Conservation (phyloP, 2,113 vertebrate genomes). For the Sminthopsis crassicaudata region DNA sequence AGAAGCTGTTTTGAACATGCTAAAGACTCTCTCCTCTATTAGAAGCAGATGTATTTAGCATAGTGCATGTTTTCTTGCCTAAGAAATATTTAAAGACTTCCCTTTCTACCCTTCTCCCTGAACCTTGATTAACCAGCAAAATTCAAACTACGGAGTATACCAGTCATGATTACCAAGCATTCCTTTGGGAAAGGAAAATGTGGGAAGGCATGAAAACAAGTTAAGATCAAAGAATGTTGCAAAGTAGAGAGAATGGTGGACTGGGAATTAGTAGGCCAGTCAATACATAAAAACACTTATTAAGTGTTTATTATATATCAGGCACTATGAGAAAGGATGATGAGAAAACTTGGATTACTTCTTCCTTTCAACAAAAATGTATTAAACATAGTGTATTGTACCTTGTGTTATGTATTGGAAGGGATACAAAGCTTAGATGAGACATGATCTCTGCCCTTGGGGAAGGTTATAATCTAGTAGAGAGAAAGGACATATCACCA, state of each 20-base stretch:
- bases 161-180: not conserved
- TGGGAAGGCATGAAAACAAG: not conserved
- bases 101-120: not conserved
- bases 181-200: conserved; percentile 20
- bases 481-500: not conserved
- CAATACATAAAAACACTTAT: not conserved
- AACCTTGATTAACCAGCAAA: not conserved
- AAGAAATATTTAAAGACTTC: conserved; percentile 34
- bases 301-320: not conserved
- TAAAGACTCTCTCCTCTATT: conserved; percentile 24
- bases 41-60: conserved; percentile 38
- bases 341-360: not conserved
- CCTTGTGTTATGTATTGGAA: not conserved
- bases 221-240: not conserved
- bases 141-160: not conserved
- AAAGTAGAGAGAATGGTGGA: not conserved
- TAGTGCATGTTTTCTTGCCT: conserved; percentile 4
- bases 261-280: not conserved
- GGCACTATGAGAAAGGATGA: not conserved
- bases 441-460: not conserved
- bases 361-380: not conserved
- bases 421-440: not conserved
- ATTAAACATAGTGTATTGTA: not conserved
- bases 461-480: not conserved
- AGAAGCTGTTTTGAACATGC: conserved; percentile 37